Conservation (phyloP, 2,113 vertebrate species). For the Corythornis cristatus region DNA sequence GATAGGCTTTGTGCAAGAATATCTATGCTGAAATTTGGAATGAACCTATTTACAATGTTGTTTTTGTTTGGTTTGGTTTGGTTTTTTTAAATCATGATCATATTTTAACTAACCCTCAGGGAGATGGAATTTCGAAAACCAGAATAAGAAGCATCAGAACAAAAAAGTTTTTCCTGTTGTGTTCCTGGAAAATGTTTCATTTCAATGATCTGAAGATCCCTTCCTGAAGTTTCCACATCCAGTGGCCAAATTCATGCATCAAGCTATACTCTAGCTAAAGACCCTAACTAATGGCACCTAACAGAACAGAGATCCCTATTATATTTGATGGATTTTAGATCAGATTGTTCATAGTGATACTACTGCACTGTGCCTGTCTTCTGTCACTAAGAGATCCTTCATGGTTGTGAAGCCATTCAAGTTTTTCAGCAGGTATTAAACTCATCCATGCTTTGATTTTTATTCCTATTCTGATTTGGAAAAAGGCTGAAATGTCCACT, state of each 20-base stretch:
- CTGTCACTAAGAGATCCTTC: neutral
- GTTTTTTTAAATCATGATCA: neutral
- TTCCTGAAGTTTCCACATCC: neutral
- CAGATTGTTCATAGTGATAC: neutral
- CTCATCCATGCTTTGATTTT: neutral
- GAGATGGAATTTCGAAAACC: neutral
- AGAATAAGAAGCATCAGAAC: neutral
- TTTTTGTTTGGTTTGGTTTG: too few relatives aligned
- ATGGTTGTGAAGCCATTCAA: neutral
- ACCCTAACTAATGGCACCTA: neutral
- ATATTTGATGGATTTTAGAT: neutral
- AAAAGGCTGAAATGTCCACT: neutral
- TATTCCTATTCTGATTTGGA: neutral
- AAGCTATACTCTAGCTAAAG: neutral
- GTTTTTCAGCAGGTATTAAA: neutral
- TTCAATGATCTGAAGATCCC: neutral
- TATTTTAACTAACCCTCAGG: neutral
- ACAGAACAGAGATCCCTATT: neutral
- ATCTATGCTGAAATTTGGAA: conserved; percentile 11
- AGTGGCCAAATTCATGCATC: neutral
- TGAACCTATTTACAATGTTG: neutral
- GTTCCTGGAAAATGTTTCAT: neutral
- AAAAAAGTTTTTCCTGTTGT: neutral
- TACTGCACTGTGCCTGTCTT: neutral
- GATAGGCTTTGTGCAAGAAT: neutral